A percentile compares a stretch with the other conserved stretches of the same genome.
phyloP scores from a whole-genome alignment of 2,113 vertebrate genomes.

The Pygathrix nemaeus region DNA sequence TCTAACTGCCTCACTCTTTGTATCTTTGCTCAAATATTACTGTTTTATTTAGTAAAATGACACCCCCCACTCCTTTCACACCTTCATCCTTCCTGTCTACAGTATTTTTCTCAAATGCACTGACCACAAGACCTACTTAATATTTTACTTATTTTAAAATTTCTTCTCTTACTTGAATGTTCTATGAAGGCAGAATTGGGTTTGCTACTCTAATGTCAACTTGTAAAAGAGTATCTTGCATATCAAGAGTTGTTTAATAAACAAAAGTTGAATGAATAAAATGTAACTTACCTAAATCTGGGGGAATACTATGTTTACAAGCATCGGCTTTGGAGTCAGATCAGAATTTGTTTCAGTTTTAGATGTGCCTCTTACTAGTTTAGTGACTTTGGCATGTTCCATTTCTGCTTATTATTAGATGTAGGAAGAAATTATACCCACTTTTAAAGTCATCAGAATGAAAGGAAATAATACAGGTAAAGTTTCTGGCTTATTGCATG shows the following conservation, averaged over 20 bases:
- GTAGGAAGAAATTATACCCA: not conserved
- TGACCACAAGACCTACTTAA: not conserved
- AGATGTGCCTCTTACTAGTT: not conserved
- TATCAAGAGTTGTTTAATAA: not conserved
- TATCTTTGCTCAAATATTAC: not conserved
- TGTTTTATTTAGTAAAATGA: not conserved
- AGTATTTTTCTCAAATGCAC: not conserved
- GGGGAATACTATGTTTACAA: not conserved
- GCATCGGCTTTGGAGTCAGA: not conserved
- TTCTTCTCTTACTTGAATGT: not conserved
- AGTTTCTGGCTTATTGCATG: not conserved
- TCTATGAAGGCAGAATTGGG: not conserved
- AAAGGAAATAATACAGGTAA: not conserved
- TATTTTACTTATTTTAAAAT: not conserved
- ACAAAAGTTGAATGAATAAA: not conserved
- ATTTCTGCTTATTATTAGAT: not conserved
- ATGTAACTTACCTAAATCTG: not conserved
- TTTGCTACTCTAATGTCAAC: not conserved
- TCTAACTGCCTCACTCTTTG: not conserved
- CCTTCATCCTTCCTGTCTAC: not conserved
- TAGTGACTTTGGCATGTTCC: not conserved
- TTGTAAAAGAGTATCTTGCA: not conserved
- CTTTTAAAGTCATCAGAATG: not conserved
- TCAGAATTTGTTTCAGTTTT: not conserved
- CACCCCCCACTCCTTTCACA: not conserved